A percentile compares a stretch with the other conserved stretches of the same genome.
Evolutionary conservation across 2,888 invertebrate species (phyloP).

Genomic region (Harpagoxenus sublaevis): DNA sequence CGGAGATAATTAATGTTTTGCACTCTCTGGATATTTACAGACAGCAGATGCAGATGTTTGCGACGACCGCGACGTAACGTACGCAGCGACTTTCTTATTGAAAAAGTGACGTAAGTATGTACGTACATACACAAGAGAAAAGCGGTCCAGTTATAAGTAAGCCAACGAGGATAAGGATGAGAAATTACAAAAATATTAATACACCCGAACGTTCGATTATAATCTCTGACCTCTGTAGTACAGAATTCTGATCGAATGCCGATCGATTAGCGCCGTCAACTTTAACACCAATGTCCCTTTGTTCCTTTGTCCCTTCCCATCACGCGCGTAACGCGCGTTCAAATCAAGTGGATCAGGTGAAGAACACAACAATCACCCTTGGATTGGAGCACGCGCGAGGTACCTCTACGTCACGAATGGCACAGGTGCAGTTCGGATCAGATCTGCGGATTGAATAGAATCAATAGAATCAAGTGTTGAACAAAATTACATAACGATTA

Average conservation of each 20-base stretch:
- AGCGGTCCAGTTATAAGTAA: too few species aligned
- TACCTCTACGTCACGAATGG: neutral
- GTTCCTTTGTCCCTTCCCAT: neutral
- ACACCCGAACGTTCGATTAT: neutral
- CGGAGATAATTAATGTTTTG: slow-evolving; percentile 3
- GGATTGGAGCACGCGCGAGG: too few species aligned
- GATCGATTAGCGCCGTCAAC: too few species aligned
- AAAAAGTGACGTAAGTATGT: neutral
- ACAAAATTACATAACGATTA: slow-evolving; percentile 8
- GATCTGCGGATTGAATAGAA: slow-evolving; percentile 1
- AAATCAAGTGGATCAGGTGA: neutral
- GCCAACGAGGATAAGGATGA: too few species aligned
- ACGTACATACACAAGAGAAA: too few species aligned
- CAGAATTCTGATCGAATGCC: too few species aligned
- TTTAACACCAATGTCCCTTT: too few species aligned
- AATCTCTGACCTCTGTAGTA: too few species aligned
- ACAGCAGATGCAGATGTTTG: neutral
- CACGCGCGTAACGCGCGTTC: neutral
- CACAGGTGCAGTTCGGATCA: slow-evolving; percentile 23
- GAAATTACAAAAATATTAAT: too few species aligned
- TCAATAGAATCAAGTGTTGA: slow-evolving; percentile 60
- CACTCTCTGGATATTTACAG: neutral
- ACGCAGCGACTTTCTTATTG: neutral
- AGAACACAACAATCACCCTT: neutral
- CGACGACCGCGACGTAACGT: neutral